Evolutionary conservation across 2,888 invertebrate species (phyloP), one percentile per base, ranked within the genome.

Genomic region (Agriotes lineatus): DNA sequence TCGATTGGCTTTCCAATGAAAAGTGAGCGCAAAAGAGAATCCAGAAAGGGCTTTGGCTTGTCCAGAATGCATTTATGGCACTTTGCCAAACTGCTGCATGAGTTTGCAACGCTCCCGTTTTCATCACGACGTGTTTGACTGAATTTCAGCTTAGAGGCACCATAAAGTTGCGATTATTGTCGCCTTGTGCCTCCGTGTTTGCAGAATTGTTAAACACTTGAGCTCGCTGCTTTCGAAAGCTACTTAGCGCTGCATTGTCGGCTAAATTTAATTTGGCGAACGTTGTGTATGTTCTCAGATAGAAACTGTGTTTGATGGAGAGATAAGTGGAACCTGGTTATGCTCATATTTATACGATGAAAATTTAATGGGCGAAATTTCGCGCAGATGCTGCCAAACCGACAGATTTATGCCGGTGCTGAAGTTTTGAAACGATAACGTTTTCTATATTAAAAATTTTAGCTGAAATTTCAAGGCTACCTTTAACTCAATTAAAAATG

Each of bases 181-280:
- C 52, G 54, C 39, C 42, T 33, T 52, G 20, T 54, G 30, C 50
- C 50, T 37, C 50, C 35, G 7, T 50, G 20, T 39, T 42, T 63
- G 20, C 14, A 63, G 63, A 44, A 54, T 56, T 63, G 42, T 54
- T 44, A 54, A 63, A 56, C 39, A 63, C 63, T 63, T 63, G 44
- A 63, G 37, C 33, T 44, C 20, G 37, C 37, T 30, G 19, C 39
- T 42, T 54, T 12, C n/a, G 12, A 57, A 45, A 45, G 19, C 59
- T 33, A 25, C 33, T 59, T 63, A 52, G 12, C 14, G 42, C 42
- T 56, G 18, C 54, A 44, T 54, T 54, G 56, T 63, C 19, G 39
- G 35, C 33, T 19, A 44, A 63, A 63, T 52, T 61, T 63, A 62
- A 54, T 52, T 62, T 25, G 37, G 25, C 50, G 52, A 48, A 52